These are phyloP conservation scores for Mythimna lalbum DNA, from an alignment of 2,888 invertebrate genomes.

Conservation along the genomic window DNA sequence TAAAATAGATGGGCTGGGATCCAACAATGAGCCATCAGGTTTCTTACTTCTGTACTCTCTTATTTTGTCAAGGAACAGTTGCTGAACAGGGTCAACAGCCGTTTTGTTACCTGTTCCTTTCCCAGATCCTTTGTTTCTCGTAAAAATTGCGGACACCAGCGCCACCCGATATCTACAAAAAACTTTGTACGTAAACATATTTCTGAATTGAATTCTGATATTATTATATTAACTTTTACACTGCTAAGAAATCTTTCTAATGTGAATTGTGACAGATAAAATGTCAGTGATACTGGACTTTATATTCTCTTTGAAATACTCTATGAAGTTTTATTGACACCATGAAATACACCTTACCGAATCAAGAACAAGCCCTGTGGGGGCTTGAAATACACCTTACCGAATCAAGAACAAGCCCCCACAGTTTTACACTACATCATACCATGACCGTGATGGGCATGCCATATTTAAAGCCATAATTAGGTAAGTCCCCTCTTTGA, in stretches of 20 bases:
- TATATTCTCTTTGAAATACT: conserved; percentile 1
- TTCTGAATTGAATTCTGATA: not conserved
- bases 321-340: not conserved
- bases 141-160: not conserved
- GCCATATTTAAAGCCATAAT: no score
- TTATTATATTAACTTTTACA: not conserved
- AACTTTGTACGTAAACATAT: conserved; percentile 32
- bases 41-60: conserved; percentile 39
- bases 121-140: conserved; percentile 12
- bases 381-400: not conserved
- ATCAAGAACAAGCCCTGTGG: not conserved
- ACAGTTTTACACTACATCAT: no score
- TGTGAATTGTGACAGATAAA: not conserved
- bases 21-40: conserved; percentile 13
- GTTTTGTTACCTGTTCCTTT: not conserved
- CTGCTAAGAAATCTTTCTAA: not conserved
- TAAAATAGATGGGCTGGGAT: conserved; percentile 24
- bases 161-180: not conserved
- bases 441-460: not conserved
- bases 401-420: not conserved
- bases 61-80: conserved; percentile 43
- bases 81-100: conserved; percentile 43
- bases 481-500: no score
- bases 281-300: not conserved
- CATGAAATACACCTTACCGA: not conserved